Evolutionary conservation across 1,140 invertebrate species (phyloP), one percentile per base, ranked within the genome.

Genomic region (Oppia nitens): DNA sequence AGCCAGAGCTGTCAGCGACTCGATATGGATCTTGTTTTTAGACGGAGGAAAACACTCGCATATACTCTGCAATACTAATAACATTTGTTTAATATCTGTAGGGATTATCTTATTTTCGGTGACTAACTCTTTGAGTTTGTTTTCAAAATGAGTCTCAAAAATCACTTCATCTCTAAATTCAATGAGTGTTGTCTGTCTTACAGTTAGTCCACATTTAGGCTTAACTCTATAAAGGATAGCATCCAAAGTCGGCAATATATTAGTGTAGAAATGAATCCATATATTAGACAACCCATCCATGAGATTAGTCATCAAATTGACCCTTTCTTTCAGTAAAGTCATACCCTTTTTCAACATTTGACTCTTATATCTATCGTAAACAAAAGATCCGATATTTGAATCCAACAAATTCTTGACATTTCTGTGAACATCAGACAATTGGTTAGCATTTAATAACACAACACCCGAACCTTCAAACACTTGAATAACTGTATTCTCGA

Each of bases 101-200:
- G 20, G 11, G n/a, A 56, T 47, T 3, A 9, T 28, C 11, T 40
- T 51, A 51, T 49, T 25, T 45, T 50, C 24, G n/a, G 17, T 49
- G 11, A 40, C 11, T 21, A 53, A 9, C 6, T 40, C 32, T 9
- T 40, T 40, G 6, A 40, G 17, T 17, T 40, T 40, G 6, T 40
- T 17, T 63, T 63, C 59, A 27, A 61, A 49, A 23, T 55, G 28
- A 48, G 27, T 32, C 20, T 48, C 14, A 47, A 63, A 49, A 32
- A 63, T 52, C 20, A 63, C 25, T 28, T 59, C 17, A 53, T 63
- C 62, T 27, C 62, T 29, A 28, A 63, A 63, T 23, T 24, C 47
- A 26, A 62, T 56, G 29, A 63, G 28, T n/a, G 62, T 51, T 14
- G 57, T 47, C 24, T 48, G 23, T 25, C 60, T 25, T 11, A 63